phyloP scores from a whole-genome alignment of 2,888 invertebrate genomes.

The Latrodectus hesperus region DNA sequence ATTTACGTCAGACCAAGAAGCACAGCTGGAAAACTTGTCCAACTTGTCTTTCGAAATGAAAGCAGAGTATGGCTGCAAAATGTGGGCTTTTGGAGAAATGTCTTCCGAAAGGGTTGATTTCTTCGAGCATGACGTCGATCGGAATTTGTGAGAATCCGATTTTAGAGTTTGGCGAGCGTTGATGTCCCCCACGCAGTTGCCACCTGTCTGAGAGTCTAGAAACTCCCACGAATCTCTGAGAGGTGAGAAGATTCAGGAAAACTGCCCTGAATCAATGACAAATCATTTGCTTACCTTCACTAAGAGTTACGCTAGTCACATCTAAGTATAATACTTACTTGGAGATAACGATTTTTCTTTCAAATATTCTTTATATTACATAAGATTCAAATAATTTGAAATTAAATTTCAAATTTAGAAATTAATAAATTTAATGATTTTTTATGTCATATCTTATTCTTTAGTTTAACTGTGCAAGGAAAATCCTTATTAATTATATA shows the following conservation, averaged over 20 bases:
- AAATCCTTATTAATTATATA: no score
- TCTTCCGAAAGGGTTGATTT: constrained; percentile 39
- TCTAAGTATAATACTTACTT: no score
- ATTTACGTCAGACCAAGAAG: background rate
- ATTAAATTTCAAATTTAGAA: no score
- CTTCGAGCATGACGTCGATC: constrained; percentile 41
- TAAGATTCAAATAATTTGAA: no score
- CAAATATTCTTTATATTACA: no score
- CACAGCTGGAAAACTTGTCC: constrained; percentile 18
- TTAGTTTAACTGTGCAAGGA: no score
- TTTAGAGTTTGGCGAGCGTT: constrained; percentile 18
- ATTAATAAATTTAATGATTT: no score
- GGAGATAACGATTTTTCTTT: no score
- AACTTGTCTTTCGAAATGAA: constrained; percentile 19
- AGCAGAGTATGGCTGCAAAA: background rate
- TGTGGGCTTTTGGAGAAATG: constrained; percentile 15
- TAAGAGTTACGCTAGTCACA: constrained; percentile 6
- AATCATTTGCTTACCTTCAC: constrained; percentile 39
- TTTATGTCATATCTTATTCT: no score
- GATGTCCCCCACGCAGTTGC: constrained; percentile 29
- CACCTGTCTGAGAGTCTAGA: constrained; percentile 16
- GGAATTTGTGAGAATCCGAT: constrained; percentile 29
- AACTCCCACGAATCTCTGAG: constrained; percentile 31
- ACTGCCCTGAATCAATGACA: constrained; percentile 48
- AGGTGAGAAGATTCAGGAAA: constrained; percentile 13